Percentiles rank a stretch among this genome's conserved stretches.
Evolutionary conservation across 2,113 vertebrate species (phyloP).

Genomic region (Sorex fumeus): DNA sequence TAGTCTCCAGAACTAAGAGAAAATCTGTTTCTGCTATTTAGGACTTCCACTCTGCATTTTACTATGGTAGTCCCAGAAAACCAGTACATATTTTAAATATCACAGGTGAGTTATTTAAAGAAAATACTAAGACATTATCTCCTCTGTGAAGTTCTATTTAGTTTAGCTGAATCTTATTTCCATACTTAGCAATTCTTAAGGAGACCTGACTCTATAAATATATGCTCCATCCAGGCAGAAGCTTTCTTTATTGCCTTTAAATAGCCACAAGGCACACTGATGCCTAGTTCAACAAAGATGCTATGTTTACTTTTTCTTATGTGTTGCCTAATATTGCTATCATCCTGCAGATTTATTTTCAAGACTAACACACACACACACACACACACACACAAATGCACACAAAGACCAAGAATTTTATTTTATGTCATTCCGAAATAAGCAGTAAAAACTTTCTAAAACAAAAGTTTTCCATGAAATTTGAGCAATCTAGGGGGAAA

Average conservation of each 20-base stretch:
- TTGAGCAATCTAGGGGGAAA: neutral
- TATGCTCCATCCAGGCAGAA: neutral
- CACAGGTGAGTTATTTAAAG: slow-evolving; percentile 16
- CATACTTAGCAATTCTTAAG: slow-evolving; percentile 7
- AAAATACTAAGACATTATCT: neutral
- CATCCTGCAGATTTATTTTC: slow-evolving; percentile 40
- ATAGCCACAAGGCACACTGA: neutral
- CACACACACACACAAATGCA: neutral
- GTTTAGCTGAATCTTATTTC: slow-evolving; percentile 26
- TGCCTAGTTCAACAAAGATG: neutral
- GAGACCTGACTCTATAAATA: neutral
- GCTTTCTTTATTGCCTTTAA: slow-evolving; percentile 2
- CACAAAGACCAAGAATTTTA: neutral
- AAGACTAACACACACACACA: neutral
- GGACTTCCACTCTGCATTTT: neutral
- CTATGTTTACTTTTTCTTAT: slow-evolving; percentile 29
- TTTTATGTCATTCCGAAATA: slow-evolving; percentile 26
- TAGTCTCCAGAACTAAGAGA: neutral
- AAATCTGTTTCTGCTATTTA: neutral
- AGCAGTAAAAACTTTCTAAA: slow-evolving; percentile 33
- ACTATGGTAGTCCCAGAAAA: neutral
- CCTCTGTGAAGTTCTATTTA: neutral
- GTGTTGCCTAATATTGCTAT: neutral
- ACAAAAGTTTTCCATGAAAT: neutral
- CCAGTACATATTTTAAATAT: slow-evolving; percentile 27